Conservation (phyloP, 2,888 invertebrate species). For the Eremobia ochroleuca region DNA sequence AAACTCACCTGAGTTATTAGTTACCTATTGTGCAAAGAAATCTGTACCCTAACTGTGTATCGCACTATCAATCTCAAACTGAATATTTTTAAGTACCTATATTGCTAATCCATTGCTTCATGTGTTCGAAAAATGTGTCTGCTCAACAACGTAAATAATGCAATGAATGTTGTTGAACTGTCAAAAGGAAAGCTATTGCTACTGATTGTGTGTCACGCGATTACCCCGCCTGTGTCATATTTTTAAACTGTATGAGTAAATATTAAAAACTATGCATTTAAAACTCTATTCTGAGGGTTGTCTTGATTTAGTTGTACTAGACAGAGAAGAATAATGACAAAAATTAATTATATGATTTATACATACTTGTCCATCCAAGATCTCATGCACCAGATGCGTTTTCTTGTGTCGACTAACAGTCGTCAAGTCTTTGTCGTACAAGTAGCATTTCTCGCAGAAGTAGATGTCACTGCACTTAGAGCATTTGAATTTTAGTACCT, state of each 20-base stretch:
- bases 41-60: too few species aligned
- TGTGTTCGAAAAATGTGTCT: too few species aligned
- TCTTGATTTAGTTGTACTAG: not conserved
- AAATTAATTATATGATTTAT: not conserved
- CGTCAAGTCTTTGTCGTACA: slow-evolving; percentile 83
- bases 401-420: slow-evolving; percentile 84
- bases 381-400: slow-evolving; percentile 85
- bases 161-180: too few species aligned
- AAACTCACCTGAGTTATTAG: not conserved
- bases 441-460: slow-evolving; percentile 88
- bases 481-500: slow-evolving; percentile 88
- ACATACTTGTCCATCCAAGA: slow-evolving; percentile 87
- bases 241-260: not conserved
- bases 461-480: slow-evolving; percentile 83
- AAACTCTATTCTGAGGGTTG: not conserved
- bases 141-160: too few species aligned
- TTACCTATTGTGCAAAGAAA: too few species aligned
- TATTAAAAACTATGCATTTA: not conserved
- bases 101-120: too few species aligned
- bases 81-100: too few species aligned
- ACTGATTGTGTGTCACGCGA: too few species aligned
- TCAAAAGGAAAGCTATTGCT: too few species aligned
- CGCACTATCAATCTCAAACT: too few species aligned
- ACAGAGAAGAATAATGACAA: not conserved
- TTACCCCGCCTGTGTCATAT: too few species aligned